Percentiles rank a stretch among this genome's conserved stretches.
Evolutionary conservation across 2,797 vertebrate species (phyloP).

Genomic region (Molothrus aeneus): DNA sequence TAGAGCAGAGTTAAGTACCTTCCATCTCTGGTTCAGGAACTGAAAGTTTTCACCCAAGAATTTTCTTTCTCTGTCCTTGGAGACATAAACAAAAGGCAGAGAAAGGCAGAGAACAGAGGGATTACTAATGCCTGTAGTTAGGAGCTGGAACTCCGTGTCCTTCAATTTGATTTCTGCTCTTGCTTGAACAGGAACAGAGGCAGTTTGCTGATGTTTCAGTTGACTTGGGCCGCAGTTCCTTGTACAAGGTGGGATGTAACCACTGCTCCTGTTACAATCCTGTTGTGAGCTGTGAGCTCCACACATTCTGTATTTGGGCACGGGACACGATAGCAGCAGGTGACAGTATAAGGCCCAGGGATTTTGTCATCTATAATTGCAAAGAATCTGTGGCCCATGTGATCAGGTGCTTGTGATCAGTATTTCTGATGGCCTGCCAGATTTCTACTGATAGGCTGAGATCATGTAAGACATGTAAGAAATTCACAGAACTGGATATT

Average conservation of each 20-base stretch:
- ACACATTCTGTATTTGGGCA: background rate
- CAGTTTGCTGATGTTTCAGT: background rate
- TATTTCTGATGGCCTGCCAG: background rate
- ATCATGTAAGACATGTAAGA: background rate
- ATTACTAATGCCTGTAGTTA: background rate
- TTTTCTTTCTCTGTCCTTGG: background rate
- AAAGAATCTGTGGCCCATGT: background rate
- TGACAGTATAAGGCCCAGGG: background rate
- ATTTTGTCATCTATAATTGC: background rate
- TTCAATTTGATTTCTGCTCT: background rate
- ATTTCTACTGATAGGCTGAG: background rate
- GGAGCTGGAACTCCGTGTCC: background rate
- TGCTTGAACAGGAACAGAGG: background rate
- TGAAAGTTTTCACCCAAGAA: background rate
- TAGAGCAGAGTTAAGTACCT: background rate
- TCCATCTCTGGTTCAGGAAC: background rate
- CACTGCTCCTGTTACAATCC: background rate
- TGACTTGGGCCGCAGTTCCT: background rate
- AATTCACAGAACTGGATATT: background rate
- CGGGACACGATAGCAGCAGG: rapidly evolving
- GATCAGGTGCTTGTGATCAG: background rate
- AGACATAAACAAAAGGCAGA: background rate
- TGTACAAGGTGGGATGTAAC: background rate
- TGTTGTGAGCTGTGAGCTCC: background rate
- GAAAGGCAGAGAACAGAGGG: background rate